These are phyloP conservation scores for Melieria crassipennis DNA, from an alignment of 2,888 invertebrate species.

Conservation along the genomic window DNA sequence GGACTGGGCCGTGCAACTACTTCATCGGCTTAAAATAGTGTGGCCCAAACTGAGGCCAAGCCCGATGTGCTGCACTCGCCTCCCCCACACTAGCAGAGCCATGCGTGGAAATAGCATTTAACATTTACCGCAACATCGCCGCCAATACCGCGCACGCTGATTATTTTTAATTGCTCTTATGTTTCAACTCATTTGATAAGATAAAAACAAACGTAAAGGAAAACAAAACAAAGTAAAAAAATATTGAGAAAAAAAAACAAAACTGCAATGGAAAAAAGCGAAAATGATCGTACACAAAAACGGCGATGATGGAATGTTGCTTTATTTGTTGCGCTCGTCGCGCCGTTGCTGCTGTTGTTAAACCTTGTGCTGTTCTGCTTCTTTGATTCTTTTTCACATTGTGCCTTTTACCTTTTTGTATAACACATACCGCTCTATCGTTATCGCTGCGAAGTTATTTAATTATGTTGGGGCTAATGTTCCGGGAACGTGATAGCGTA, in stretches of 20 bases:
- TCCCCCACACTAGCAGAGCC: too few species aligned
- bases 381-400: background rate
- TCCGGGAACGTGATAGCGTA: too few species aligned
- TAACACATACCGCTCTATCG: background rate
- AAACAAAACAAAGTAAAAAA: too few species aligned
- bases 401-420: background rate
- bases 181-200: conserved; percentile 26
- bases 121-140: too few species aligned
- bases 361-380: background rate
- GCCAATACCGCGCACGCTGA: background rate
- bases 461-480: too few species aligned
- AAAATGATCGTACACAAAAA: background rate
- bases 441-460: too few species aligned
- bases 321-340: background rate
- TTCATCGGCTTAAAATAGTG: conserved; percentile 20
- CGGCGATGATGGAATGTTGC: background rate
- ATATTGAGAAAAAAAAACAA: too few species aligned
- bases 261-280: background rate
- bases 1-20: background rate
- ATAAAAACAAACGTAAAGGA: conserved; percentile 5
- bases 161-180: conserved; percentile 21
- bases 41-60: background rate
- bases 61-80: too few species aligned
- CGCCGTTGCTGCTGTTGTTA: background rate
- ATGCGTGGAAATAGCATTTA: too few species aligned